Percentiles rank a stretch among this genome's conserved stretches.
phyloP scores from a whole-genome alignment of 2,113 vertebrate species.

The Pseudois nayaur region DNA sequence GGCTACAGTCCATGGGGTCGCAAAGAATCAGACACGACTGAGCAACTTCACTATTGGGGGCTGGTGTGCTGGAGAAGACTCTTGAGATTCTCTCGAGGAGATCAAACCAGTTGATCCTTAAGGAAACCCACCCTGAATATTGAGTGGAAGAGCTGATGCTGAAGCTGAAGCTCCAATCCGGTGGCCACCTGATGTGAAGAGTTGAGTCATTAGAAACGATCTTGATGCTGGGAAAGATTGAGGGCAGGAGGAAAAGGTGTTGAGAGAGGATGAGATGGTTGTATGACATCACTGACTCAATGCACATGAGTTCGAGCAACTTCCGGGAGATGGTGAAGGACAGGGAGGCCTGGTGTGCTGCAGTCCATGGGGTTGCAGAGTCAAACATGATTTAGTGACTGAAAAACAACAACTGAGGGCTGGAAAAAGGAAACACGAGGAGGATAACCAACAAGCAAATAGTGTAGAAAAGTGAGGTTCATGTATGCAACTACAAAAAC shows the following conservation, averaged over 20 bases:
- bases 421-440: not conserved
- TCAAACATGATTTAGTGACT: not conserved
- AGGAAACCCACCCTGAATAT: not conserved
- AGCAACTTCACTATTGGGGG: not conserved
- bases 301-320: not conserved
- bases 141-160: not conserved
- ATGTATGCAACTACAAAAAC: not conserved
- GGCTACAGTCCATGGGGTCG: fast-evolving
- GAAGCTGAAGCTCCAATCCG: not conserved
- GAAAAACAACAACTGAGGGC: not conserved
- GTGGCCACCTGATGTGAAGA: not conserved
- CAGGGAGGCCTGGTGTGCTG: not conserved
- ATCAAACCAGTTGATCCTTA: not conserved
- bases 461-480: not conserved
- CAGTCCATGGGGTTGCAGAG: not conserved
- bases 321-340: not conserved
- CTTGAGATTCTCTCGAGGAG: not conserved
- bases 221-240: not conserved
- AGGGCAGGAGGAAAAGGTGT: not conserved
- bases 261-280: not conserved
- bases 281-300: not conserved
- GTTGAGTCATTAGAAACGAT: not conserved
- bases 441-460: not conserved
- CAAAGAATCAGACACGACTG: too few species aligned
- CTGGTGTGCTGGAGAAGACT: not conserved